Percentiles rank a stretch among this genome's conserved stretches.
These are phyloP conservation scores for Semnornis frantzii DNA, from an alignment of 2,113 vertebrate species.

Conservation along the genomic window DNA sequence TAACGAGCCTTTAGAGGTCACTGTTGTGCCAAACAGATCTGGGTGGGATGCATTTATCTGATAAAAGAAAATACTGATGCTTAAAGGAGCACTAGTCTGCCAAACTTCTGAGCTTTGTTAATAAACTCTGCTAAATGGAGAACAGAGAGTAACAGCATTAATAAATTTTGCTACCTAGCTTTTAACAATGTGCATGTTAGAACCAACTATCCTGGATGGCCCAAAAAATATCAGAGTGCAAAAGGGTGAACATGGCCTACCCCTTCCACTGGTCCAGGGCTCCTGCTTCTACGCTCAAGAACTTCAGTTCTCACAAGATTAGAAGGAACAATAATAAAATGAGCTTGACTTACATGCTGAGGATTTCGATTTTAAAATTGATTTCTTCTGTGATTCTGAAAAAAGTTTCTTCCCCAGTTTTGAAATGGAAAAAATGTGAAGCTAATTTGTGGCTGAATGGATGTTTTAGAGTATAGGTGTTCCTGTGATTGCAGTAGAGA, in stretches of 20 bases:
- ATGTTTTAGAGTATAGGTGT: neutral
- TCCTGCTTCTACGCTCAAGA: neutral
- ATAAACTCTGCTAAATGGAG: neutral
- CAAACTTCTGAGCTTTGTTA: neutral
- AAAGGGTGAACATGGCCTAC: rapidly evolving
- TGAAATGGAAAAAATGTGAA: neutral
- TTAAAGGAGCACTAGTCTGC: neutral
- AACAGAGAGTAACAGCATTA: neutral
- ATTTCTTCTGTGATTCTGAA: neutral
- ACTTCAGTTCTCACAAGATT: neutral
- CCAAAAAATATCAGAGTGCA: neutral
- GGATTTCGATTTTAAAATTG: neutral
- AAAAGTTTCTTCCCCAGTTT: neutral
- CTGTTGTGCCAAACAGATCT: constrained; percentile 53
- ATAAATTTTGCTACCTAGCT: neutral
- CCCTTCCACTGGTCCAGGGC: neutral
- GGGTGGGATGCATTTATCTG: constrained; percentile 31
- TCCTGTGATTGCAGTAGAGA: neutral
- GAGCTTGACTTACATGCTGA: neutral
- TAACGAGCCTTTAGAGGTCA: constrained; percentile 62
- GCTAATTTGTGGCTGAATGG: neutral
- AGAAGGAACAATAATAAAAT: neutral
- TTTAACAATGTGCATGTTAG: neutral
- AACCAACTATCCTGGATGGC: neutral
- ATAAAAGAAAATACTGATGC: neutral